phyloP scores from a whole-genome alignment of 1,140 invertebrate species.

The Araneus ventricosus region DNA sequence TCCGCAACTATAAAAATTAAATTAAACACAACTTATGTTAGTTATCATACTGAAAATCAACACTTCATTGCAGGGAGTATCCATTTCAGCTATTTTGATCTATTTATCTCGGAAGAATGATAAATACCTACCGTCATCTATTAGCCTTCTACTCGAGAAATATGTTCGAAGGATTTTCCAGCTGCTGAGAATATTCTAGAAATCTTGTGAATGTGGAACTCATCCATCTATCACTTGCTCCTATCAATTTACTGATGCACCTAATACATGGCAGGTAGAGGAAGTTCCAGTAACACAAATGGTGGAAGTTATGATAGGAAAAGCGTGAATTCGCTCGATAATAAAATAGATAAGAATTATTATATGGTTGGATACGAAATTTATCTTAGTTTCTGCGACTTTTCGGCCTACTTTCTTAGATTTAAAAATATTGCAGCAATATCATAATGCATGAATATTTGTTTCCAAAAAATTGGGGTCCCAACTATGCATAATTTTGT shows the following conservation, averaged over 20 bases:
- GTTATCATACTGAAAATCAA: background rate
- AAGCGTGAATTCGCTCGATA: too few relatives aligned
- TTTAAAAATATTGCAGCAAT: too few relatives aligned
- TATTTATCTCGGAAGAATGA: background rate
- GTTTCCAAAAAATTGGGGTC: too few relatives aligned
- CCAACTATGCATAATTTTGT: too few relatives aligned
- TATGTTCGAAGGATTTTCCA: background rate
- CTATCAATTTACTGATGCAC: background rate
- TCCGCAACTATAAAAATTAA: too few relatives aligned
- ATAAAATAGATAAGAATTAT: too few relatives aligned
- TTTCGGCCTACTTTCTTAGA: too few relatives aligned
- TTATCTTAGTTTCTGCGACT: too few relatives aligned
- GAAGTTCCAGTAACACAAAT: background rate
- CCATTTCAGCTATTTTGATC: background rate
- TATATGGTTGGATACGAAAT: too few relatives aligned
- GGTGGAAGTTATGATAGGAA: too few relatives aligned
- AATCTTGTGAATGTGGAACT: background rate
- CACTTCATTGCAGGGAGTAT: background rate
- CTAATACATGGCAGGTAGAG: background rate
- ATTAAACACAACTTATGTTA: too few relatives aligned
- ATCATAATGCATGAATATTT: too few relatives aligned
- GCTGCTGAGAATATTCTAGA: constrained; percentile 16
- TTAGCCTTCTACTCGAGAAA: constrained; percentile 1
- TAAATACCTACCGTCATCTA: background rate
- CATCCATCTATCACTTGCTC: background rate